Percentiles rank a stretch among this genome's conserved stretches.
Evolutionary conservation across 2,113 vertebrate species (phyloP).

Genomic region (Pogonocichla stellata): DNA sequence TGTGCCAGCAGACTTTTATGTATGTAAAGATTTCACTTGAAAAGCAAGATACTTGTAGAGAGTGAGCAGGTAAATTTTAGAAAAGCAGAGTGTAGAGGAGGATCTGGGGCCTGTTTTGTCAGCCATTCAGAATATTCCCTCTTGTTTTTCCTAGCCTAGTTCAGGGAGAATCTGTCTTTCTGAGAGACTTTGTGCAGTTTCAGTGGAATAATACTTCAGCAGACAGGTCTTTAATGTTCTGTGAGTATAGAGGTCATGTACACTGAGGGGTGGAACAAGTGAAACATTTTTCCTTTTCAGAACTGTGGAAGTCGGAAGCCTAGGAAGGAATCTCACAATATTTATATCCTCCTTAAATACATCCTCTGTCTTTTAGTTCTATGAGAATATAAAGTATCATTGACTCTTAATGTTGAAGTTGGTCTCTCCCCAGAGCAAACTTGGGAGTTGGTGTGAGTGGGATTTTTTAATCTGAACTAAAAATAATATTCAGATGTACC

Average conservation of each 20-base stretch:
- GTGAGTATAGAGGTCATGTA: background rate
- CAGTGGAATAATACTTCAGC: background rate
- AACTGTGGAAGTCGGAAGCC: background rate
- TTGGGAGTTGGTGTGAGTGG: background rate
- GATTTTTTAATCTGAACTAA: slow-evolving; percentile 27
- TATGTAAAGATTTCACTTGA: background rate
- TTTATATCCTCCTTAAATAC: background rate
- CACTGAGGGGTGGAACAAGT: background rate
- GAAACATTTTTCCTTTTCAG: background rate
- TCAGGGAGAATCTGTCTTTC: background rate
- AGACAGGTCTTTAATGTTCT: background rate
- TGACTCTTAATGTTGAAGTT: background rate
- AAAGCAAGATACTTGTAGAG: background rate
- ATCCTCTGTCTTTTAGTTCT: background rate
- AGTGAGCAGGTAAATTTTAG: background rate
- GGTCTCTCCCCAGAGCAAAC: background rate
- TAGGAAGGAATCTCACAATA: background rate
- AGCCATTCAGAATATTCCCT: background rate
- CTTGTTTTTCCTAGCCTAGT: background rate
- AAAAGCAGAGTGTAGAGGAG: background rate
- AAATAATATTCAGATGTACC: background rate
- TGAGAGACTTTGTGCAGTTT: background rate
- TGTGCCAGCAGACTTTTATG: background rate
- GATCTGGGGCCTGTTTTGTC: background rate
- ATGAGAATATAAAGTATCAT: background rate